Conservation (phyloP, 2,113 vertebrate species). For the Catharus minimus region DNA sequence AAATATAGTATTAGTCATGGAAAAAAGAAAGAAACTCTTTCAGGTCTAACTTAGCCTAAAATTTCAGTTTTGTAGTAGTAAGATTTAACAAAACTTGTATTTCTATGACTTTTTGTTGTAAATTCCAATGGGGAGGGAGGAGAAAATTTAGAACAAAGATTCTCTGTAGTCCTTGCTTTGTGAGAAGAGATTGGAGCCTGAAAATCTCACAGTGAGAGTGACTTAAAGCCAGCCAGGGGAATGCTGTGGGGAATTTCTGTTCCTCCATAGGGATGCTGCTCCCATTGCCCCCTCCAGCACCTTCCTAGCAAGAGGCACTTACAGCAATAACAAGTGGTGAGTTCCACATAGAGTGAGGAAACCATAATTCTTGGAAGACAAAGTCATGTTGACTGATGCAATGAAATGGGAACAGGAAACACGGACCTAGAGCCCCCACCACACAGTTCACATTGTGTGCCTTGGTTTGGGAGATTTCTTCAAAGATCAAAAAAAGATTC, state of each 20-base stretch:
- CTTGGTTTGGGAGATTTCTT: neutral
- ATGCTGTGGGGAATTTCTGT: neutral
- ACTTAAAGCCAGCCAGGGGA: neutral
- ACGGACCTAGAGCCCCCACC: neutral
- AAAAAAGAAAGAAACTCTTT: neutral
- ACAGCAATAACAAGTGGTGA: neutral
- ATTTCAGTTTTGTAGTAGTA: neutral
- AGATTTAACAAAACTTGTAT: neutral
- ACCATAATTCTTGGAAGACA: neutral
- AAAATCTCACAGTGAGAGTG: neutral
- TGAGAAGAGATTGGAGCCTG: neutral
- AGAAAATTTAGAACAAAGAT: slow-evolving; percentile 5
- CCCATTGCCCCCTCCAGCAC: neutral
- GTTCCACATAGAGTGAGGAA: neutral
- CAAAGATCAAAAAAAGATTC: neutral
- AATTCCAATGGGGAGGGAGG: neutral
- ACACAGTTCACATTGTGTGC: rapidly evolving
- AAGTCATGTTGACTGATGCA: neutral
- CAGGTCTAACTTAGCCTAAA: neutral
- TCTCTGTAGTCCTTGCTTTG: slow-evolving; percentile 4
- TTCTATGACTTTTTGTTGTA: slow-evolving; percentile 11
- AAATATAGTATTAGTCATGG: neutral
- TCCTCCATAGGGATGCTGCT: neutral
- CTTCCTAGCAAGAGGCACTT: neutral
- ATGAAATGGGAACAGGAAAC: neutral